Conservation (phyloP, 2,888 invertebrate genomes). For the Cybosia mesomella region DNA sequence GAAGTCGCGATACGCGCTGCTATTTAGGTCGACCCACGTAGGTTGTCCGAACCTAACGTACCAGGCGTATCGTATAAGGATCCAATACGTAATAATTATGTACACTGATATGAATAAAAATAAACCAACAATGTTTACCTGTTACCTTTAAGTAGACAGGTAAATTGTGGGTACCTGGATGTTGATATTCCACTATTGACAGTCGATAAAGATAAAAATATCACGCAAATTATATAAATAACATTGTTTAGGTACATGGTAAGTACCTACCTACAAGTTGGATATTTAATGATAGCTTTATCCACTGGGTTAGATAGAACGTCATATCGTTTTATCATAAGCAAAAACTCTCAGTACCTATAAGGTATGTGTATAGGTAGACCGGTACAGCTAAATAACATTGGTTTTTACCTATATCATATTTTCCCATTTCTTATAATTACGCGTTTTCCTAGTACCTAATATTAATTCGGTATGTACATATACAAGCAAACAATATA, state of each 20-base stretch:
- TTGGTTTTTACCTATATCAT: background rate
- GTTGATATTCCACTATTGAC: background rate
- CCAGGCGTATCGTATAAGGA: slow-evolving; percentile 23
- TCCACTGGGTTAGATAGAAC: slow-evolving; percentile 3
- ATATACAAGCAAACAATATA: background rate
- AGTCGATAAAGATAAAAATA: background rate
- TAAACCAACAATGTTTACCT: slow-evolving; percentile 37
- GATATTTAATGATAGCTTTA: background rate
- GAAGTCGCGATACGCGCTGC: slow-evolving; percentile 51
- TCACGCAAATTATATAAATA: slow-evolving; percentile 34
- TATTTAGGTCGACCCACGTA: slow-evolving; percentile 65
- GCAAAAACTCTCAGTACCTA: background rate
- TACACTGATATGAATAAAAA: slow-evolving; percentile 35
- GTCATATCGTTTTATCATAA: background rate
- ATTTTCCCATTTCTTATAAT: background rate
- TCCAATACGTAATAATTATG: slow-evolving; percentile 27
- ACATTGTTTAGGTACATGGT: too few species aligned
- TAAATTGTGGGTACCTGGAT: slow-evolving; percentile 14
- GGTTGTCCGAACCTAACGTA: slow-evolving; percentile 42
- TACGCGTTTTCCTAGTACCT: slow-evolving; percentile 1
- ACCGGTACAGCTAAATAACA: background rate
- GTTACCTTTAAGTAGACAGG: slow-evolving; percentile 9
- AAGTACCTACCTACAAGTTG: background rate
- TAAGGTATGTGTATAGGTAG: background rate
- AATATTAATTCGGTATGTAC: background rate